Conservation (phyloP, 35 echinoderm and acorn worm species). For the Ophioderma brevispina region DNA sequence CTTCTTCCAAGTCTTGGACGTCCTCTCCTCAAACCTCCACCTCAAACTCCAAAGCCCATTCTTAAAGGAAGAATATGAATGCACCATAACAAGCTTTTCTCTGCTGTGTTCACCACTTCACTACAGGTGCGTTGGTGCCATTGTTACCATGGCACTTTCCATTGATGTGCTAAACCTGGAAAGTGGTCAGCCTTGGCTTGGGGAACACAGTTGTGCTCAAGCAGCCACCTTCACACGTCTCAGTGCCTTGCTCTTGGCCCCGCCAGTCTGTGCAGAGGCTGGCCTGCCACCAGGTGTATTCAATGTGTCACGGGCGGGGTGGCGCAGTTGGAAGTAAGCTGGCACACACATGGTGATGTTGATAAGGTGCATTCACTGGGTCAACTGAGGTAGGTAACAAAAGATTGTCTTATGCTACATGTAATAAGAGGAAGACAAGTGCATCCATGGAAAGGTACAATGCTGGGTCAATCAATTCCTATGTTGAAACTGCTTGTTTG, state of each 20-base stretch:
- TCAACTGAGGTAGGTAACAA: slow-evolving; percentile 94
- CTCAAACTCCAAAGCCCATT: too few relatives aligned
- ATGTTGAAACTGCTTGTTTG: too few relatives aligned
- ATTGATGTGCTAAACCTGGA: slow-evolving; percentile 94
- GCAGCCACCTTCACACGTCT: slow-evolving; percentile 94
- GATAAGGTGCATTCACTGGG: slow-evolving; percentile 99
- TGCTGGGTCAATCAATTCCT: too few relatives aligned
- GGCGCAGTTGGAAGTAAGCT: slow-evolving; percentile 92
- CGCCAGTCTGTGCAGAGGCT: slow-evolving; percentile 99
- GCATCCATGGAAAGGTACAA: too few relatives aligned
- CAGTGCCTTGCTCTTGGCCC: slow-evolving; percentile 85
- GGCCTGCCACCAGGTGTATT: slow-evolving; percentile 94
- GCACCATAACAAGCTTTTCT: too few relatives aligned
- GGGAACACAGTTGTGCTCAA: slow-evolving; percentile 95
- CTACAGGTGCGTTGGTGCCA: slow-evolving; percentile 81
- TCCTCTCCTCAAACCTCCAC: too few relatives aligned
- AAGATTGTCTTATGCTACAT: too few relatives aligned
- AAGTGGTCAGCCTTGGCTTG: slow-evolving; percentile 97
- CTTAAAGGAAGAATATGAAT: too few relatives aligned
- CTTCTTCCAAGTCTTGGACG: too few relatives aligned
- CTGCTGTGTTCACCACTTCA: too few relatives aligned
- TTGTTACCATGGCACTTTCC: slow-evolving; percentile 99
- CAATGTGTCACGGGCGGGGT: slow-evolving; percentile 97
- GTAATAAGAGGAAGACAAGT: too few relatives aligned
- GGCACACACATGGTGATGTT: slow-evolving; percentile 71